phyloP scores from a whole-genome alignment of 2,797 vertebrate genomes.

The Parotocinclus haroldoi region DNA sequence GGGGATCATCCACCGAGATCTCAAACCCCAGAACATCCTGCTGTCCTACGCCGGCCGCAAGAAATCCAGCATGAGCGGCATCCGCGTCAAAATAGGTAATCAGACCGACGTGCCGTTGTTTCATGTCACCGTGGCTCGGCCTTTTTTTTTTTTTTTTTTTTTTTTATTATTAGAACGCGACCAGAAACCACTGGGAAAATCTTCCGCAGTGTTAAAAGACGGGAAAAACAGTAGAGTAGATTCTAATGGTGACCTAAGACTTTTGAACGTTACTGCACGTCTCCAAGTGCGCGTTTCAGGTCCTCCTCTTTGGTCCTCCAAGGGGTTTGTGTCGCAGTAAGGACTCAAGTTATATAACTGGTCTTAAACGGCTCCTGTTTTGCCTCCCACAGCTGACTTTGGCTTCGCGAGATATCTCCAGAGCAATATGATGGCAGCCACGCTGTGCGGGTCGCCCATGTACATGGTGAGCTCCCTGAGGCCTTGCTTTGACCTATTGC shows the following conservation, averaged over 20 bases:
- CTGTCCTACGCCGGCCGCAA: conserved; percentile 83
- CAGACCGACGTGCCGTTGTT: neutral
- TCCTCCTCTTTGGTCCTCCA: no score
- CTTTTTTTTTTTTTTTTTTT: no score
- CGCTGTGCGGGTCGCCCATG: conserved; percentile 94
- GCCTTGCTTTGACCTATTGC: neutral
- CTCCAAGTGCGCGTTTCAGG: no score
- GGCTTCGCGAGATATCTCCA: conserved; percentile 96
- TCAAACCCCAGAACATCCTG: conserved; percentile 96
- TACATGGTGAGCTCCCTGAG: conserved; percentile 84
- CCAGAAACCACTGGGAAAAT: no score
- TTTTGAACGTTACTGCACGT: no score
- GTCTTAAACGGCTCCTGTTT: neutral
- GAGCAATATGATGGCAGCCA: conserved; percentile 99
- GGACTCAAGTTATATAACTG: neutral
- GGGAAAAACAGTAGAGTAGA: no score
- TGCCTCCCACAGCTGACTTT: conserved; percentile 83
- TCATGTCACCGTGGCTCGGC: no score
- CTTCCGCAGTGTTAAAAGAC: no score
- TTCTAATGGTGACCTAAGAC: no score
- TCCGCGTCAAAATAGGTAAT: conserved; percentile 94
- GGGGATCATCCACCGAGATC: conserved; percentile 92
- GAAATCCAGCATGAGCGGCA: conserved; percentile 83
- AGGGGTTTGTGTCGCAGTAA: no score
- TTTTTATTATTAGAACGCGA: no score